Evolutionary conservation across 2,888 invertebrate species (phyloP), one percentile per base, ranked within the genome.

Genomic region (Amiota communis): DNA sequence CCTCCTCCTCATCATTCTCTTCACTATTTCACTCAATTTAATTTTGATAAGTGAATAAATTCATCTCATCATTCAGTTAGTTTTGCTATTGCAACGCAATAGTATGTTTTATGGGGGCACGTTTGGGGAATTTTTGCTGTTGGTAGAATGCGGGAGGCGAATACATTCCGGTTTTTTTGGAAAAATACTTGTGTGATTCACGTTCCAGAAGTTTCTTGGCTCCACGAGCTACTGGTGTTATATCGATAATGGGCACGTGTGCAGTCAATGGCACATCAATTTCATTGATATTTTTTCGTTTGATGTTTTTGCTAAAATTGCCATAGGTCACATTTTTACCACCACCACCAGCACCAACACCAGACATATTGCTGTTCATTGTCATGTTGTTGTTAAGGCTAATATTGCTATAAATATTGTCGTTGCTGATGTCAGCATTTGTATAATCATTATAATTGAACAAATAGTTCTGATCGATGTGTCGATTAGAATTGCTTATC

Each of bases 191-290:
- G 53, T 8, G 13, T 53, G 6, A 4, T 4, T 53, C 13, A 2
- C 53, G 2, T 12, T 53, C 53, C 6, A 53, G 12, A 3, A 12
- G 53, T 53, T n/a, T 53, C 6, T 36, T 36, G 36, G 36, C 36
- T 6, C 36, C 36, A 36, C 36, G 36, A 36, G 36, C 36, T 6
- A 36, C 13, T 1, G 12, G 13, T 53, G 53, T 82, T 13, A 84
- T 81, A 49, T 83, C 82, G 51, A 85, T 84, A 72, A 83, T 78
- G 61, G 85, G 85, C 70, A 84, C 51, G 11, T 75, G 83, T 8
- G 20, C 75, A 23, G 78, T 75, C 13, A 85, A 68, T 2, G 82
- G 85, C n/a, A 83, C 75, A n/a, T 72, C 74, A 17, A 80, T 8
- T 2, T 80, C 59, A 8, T 8, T 67, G 20, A 46, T 56, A 9